phyloP scores from a whole-genome alignment of 1,140 invertebrate genomes.

The Aradophagus sp. region DNA sequence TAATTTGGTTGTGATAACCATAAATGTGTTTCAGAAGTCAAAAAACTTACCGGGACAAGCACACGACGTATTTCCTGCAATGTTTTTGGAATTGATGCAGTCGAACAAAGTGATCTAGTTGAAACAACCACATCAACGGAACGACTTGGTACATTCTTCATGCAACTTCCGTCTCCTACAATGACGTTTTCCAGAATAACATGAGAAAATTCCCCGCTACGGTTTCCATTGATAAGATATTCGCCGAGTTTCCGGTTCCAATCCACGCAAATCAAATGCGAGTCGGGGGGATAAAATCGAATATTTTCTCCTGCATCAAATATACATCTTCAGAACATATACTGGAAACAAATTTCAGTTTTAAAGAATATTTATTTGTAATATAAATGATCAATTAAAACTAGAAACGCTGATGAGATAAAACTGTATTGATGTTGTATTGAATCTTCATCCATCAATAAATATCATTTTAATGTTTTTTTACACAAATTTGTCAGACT shows the following conservation, averaged over 20 bases:
- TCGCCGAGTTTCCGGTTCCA: conserved; percentile 65
- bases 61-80: conserved; percentile 65
- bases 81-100: conserved; percentile 57
- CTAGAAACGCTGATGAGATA: too few species aligned
- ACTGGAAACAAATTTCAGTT: too few species aligned
- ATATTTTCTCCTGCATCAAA: conserved; percentile 69
- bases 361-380: too few species aligned
- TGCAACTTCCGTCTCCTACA: conserved; percentile 64
- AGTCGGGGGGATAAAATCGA: conserved; percentile 65
- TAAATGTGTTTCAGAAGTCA: too few species aligned
- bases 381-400: too few species aligned
- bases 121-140: conserved; percentile 66
- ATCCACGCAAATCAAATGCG: conserved; percentile 66
- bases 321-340: too few species aligned
- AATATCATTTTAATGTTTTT: too few species aligned
- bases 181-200: conserved; percentile 64
- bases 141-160: conserved; percentile 59
- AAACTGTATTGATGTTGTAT: too few species aligned
- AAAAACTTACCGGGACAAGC: conserved; percentile 62
- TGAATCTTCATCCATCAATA: too few species aligned
- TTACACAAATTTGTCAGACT: too few species aligned
- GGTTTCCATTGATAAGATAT: conserved; percentile 61
- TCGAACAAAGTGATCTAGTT: conserved; percentile 66
- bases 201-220: conserved; percentile 64
- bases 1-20: too few species aligned